Percentiles rank a stretch among this genome's conserved stretches.
These are phyloP conservation scores for Crotalus tigris DNA, from an alignment of 2,113 vertebrate genomes.

Conservation along the genomic window DNA sequence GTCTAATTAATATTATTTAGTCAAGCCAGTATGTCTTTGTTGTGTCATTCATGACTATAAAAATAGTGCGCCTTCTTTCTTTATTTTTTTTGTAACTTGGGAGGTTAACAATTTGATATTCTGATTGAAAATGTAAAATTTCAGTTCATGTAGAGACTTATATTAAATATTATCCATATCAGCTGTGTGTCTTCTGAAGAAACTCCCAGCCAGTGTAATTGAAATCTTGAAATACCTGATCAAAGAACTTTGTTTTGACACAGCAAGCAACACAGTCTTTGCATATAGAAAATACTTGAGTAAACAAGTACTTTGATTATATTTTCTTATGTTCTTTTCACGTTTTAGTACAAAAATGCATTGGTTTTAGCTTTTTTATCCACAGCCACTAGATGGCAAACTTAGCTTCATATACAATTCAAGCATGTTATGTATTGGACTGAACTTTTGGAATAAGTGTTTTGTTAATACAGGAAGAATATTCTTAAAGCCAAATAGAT, in stretches of 20 bases:
- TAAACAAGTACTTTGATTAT: not conserved
- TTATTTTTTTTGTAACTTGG: not conserved
- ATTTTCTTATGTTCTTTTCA: not conserved
- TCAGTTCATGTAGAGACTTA: not conserved
- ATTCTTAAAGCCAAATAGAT: not conserved
- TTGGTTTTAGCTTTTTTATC: not conserved
- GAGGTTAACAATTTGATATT: not conserved
- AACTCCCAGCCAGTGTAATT: not conserved
- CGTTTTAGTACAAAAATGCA: not conserved
- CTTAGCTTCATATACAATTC: not conserved
- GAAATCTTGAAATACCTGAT: not conserved
- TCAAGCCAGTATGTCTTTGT: not conserved
- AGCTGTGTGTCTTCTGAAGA: not conserved
- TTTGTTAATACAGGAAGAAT: not conserved
- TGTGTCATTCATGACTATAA: not conserved
- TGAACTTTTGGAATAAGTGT: not conserved
- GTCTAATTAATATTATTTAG: not conserved
- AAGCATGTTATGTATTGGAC: not conserved
- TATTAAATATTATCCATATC: not conserved
- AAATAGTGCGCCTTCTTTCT: not conserved
- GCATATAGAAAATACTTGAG: not conserved
- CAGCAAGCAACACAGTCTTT: not conserved
- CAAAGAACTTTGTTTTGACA: not conserved
- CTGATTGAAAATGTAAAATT: not conserved
- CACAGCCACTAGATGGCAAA: conserved; percentile 18